Base-by-base conservation (phyloP, 2,113 vertebrate genomes). In the Stigmatopora nigra region DNA sequence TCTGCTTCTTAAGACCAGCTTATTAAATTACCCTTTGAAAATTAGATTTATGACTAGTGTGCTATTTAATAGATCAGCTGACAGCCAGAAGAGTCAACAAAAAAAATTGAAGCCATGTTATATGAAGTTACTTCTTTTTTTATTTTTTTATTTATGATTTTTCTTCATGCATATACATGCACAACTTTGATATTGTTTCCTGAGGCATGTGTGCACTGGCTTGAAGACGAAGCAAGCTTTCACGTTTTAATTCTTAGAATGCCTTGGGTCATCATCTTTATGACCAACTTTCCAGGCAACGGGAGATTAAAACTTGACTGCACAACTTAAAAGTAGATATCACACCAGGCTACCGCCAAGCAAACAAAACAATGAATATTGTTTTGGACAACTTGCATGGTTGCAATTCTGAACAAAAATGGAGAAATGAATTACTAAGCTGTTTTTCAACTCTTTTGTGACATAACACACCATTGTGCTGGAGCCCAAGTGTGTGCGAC, bases 401-500 rank as follows among this genome's bases (percentile, higher is more conserved):
- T 19, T 45, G 45, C 22, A 61, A 15, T 31, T 16, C 4, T 55
- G 35, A 62, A 69, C 19, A 14, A 35, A 53, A 58, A 41, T 62
- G 11, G 19, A 57, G 19, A 68, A 46, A 48, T 7, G 11, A 53
- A 61, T 38, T n/a, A 31, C 46, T 56, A 66, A 53, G 20, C 35
- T 10, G 0, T 55, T 62, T 71, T 71, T 68, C 41, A 62, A 68
- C 65, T 3, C 47, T 48, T 47, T 67, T 76, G 76, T 84, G 70
- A 82, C 73, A 82, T 82, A 80, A 85, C 73, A 55, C 64, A 64
- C 65, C 60, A 77, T 66, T 67, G 73, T 77, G 64, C 61, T 41
- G 22, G 65, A 47, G 70, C 65, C 66, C 41, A 65, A 70, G 46
- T 71, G 31, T 68, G 59, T 46, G 61, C 73, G 76, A 79, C 75